Conservation (phyloP, 2,888 invertebrate species). For the Andrena trimmerana region DNA sequence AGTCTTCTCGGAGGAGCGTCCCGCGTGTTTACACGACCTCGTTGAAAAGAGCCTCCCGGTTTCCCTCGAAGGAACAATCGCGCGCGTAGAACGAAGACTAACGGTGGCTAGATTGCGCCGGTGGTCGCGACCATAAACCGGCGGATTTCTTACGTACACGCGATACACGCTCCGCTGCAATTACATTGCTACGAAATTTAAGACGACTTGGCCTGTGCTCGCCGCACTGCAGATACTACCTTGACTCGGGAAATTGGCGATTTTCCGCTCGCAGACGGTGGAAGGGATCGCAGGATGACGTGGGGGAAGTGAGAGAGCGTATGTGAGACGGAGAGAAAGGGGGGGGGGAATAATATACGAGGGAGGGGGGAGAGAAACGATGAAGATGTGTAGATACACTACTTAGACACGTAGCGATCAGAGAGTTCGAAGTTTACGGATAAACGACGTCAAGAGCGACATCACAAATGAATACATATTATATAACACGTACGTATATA, state of each 20-base stretch:
- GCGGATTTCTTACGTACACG: background rate
- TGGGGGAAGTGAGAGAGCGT: background rate
- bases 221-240: slow-evolving; percentile 31
- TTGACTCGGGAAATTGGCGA: slow-evolving; percentile 12
- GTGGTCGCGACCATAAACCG: background rate
- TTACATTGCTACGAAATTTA: background rate
- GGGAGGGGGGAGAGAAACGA: background rate
- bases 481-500: slow-evolving; percentile 44
- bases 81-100: slow-evolving; percentile 19
- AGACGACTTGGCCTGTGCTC: slow-evolving; percentile 33
- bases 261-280: slow-evolving; percentile 32
- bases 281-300: background rate
- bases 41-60: slow-evolving; percentile 14
- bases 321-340: background rate
- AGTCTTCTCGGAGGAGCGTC: slow-evolving; percentile 18
- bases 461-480: slow-evolving; percentile 55
- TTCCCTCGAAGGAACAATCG: background rate
- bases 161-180: background rate
- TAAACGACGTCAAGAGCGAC: slow-evolving; percentile 36
- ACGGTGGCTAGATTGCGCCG: background rate
- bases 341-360: background rate
- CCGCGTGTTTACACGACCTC: slow-evolving; percentile 44
- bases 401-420: slow-evolving; percentile 71
- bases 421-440: slow-evolving; percentile 67
- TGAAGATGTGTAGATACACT: slow-evolving; percentile 74